Evolutionary conservation across 2,113 vertebrate species (phyloP), one percentile per base, ranked within the genome.

Genomic region (Junco hyemalis): DNA sequence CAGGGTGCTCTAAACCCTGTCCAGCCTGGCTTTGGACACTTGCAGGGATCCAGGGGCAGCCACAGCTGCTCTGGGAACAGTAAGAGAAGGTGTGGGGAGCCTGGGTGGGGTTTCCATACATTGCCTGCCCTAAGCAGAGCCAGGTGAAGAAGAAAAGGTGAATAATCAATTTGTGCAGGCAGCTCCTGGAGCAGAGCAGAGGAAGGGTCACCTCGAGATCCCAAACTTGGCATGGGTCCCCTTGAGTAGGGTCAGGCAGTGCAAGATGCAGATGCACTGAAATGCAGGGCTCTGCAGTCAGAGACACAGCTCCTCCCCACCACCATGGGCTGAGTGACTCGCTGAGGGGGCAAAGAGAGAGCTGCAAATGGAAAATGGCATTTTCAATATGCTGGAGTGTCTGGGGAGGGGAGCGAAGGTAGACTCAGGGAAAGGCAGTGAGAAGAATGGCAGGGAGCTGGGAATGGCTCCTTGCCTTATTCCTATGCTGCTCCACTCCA

Each of bases 401-500:
- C 82, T 57, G 47, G 68, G 47, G 76, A 90, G 24, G 56, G 31
- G 40, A 92, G 86, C 3, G 71, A 87, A 90, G 56, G 72, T 24
- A 50, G 88, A 5, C 11, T 68, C 25, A 0, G 29, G 64, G 57
- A 88, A 88, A 54, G 82, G 68, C 68, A 56, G 53, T n/a, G 79
- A 94, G 82, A 72, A 83, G 79, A 95, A 86, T 53, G 74, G 68
- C 69, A 83, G 80, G 29, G 54, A 94, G 76, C 76, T 86, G 53
- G 80, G 71, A 92, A 80, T 1, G 2, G 74, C 38, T 88, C 76
- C 69, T 90, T 61, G 40, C 90, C 93, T 97, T 96, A 96, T 96
- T 95, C 92, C 92, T 84, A 96, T 95, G 92, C 90, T 90, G 90
- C 93, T 95, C 82, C 89, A 91, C 95, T 95, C 90, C 66, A 59